Evolutionary conservation across 2,113 vertebrate species (phyloP).

Genomic region (Jacana jacana): DNA sequence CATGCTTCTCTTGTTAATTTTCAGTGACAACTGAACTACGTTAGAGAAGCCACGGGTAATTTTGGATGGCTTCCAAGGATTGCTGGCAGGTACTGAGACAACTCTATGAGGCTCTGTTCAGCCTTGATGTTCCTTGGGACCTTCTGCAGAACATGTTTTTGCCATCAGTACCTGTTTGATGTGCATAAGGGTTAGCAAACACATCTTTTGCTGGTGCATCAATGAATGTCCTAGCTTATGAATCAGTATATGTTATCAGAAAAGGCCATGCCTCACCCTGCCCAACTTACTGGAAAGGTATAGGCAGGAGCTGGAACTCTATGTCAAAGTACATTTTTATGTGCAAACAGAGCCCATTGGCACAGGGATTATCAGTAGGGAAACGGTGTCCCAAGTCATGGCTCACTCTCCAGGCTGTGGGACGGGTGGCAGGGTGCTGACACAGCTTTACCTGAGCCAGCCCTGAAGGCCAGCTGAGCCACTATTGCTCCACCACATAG

Average conservation of each 20-base stretch:
- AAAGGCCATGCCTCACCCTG: not conserved
- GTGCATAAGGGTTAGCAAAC: not conserved
- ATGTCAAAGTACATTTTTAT: not conserved
- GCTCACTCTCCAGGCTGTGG: not conserved
- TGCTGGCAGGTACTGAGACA: not conserved
- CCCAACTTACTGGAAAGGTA: not conserved
- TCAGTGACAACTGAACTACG: not conserved
- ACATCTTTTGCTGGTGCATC: not conserved
- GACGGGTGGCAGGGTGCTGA: not conserved
- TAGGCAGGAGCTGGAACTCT: not conserved
- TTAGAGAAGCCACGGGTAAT: not conserved
- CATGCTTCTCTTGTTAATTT: not conserved
- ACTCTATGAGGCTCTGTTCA: not conserved
- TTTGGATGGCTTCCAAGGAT: not conserved
- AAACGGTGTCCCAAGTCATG: fast-evolving
- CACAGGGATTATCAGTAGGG: not conserved
- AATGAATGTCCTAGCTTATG: not conserved
- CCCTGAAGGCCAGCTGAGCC: not conserved
- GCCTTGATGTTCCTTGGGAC: not conserved
- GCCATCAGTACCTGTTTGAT: not conserved
- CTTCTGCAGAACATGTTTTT: not conserved
- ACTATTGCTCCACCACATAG: not conserved
- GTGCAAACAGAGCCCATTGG: not conserved
- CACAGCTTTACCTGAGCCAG: not conserved
- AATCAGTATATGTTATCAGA: not conserved